Base-by-base conservation (phyloP, 2,888 invertebrate species). In the Macrosiphum euphorbiae region DNA sequence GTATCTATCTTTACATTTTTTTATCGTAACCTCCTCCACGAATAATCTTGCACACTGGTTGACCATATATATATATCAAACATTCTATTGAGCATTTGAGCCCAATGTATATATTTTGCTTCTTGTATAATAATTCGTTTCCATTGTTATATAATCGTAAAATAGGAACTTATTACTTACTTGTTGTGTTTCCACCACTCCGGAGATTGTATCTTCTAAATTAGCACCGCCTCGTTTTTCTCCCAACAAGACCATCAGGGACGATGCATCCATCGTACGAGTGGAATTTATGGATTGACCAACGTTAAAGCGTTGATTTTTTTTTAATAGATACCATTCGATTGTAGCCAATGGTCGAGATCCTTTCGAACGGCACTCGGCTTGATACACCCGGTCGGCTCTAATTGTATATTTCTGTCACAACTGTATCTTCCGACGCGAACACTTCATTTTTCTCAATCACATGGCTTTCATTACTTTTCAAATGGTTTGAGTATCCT, bases 281-380 rank as follows among this genome's bases (percentile, higher is more conserved):
- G 55, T 86, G 4, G 26, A 55, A 55, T 58, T 87, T 20, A 28
- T 35, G 26, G 47, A 87, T 24, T 78, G 87, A 26, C 61, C 87
- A 26, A 87, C 50, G 47, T 61, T 50, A 10, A 61, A 87, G 1
- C 88, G 88, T 67, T 92, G 67, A n/a, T 88, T 92, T 20, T 88
- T 88, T 41, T 67, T 50, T 13, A 88, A 88, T 16, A 92, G 20
- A 67, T 92, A 92, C 92, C 92, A 92, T 52, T 92, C 92, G 35
- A 87, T 92, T 24, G 88, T 67, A 28, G 92, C 87, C 20, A 41
- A 13, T 16, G 92, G 92, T 20, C 92, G 61, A 8, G 92, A 92
- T 41, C 92, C 92, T 28, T 88, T 88, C 28, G 92, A 92, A 5
- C 26, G 88, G 7, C 92, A 92, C n/a, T 92, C 92, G 52, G 67